A percentile compares a stretch with the other conserved stretches of the same genome.
phyloP scores from a whole-genome alignment of 1,140 invertebrate species.

The Cotesia glomerata region DNA sequence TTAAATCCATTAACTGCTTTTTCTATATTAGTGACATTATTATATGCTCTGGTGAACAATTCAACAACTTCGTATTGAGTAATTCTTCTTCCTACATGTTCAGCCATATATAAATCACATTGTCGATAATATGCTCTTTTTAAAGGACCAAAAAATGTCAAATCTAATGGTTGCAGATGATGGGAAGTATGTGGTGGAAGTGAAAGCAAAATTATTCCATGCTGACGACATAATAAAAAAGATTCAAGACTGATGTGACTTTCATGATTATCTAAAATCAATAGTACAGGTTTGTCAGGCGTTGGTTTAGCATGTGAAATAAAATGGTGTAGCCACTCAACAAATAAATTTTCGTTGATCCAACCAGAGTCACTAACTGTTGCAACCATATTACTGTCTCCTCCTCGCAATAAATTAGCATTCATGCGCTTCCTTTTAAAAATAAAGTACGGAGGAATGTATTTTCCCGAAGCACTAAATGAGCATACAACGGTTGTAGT shows the following conservation, averaged over 20 bases:
- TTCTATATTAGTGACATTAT: neutral
- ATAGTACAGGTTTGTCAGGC: neutral
- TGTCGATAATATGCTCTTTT: neutral
- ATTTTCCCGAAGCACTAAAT: conserved; percentile 53
- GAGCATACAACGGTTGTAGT: conserved; percentile 60
- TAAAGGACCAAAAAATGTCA: neutral
- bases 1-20: neutral
- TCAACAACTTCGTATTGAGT: neutral
- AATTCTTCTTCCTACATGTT: neutral
- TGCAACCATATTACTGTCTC: neutral
- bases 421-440: conserved; percentile 7
- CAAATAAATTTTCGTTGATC: conserved; percentile 45
- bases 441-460: conserved; percentile 20
- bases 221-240: neutral
- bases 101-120: neutral
- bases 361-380: neutral
- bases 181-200: conserved; percentile 1
- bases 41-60: neutral
- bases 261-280: neutral
- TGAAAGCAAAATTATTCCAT: conserved; percentile 4
- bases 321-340: conserved; percentile 48
- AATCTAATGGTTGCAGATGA: conserved; percentile 1
- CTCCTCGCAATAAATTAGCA: neutral
- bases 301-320: neutral
- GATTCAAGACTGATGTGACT: neutral